Base-by-base conservation (phyloP, 2,113 vertebrate species). In the Electrona antarctica region DNA sequence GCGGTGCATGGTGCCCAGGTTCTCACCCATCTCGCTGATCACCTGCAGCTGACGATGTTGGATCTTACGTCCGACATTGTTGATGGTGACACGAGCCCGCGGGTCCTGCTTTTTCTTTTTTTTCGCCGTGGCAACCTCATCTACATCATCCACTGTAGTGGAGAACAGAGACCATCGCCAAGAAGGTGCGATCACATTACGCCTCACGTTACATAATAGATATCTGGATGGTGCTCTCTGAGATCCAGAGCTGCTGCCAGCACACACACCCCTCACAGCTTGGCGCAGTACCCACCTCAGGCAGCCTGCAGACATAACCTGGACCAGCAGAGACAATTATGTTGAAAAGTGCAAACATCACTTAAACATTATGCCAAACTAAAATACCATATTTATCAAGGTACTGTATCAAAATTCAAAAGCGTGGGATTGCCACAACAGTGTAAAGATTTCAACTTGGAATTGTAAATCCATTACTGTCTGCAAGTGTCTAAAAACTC, bases 1-100 rank as follows among this genome's bases (percentile, higher is more conserved):
- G 2, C 96, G 94, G 68, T 95, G 96, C 94, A 97, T 91, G 9
- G 76, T 64, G 55, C 98, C 98, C 85, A 97, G 71, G 46, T 95
- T 89, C 52, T 93, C 90, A 0, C 96, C 97, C 0, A 91, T 75
- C 60, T 94, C 91, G 11, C 87, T 90, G 7, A 98, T 83, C 10
- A 99, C 48, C 0, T 93, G 94, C 61, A 99, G 78, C 59, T 93
- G 76, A 0, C 84, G 92, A 4, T 95, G 76, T 0, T 91, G 87
- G 75, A 99, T 98, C 84, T 91, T 95, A 21, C 95, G 93, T 33
- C 97, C 97, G 0, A 93, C 75, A 0, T 89, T 95, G 88, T 86
- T 81, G 54, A 98, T 79, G 0, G 85, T 88, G 21, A 45, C 41
- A 3, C 41, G 52, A 11, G 77, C 79, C 52, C 60, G 62, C 2